phyloP scores from a whole-genome alignment of 2,113 vertebrate genomes.

The Anolis carolinensis region DNA sequence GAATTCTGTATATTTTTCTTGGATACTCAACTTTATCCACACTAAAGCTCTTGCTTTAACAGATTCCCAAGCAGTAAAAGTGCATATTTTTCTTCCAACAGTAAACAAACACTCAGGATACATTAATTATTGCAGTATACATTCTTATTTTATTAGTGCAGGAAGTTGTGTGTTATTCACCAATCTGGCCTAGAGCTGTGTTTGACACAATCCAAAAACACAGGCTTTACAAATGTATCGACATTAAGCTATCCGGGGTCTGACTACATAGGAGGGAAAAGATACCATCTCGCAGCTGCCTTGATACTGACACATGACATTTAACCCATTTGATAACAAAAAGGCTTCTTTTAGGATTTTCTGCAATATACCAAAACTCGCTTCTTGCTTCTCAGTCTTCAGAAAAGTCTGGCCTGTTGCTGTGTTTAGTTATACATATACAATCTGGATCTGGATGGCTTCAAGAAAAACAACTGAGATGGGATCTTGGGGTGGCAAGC shows the following conservation, averaged over 20 bases:
- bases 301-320: too few relatives aligned
- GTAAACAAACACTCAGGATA: slow-evolving; percentile 23
- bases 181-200: not conserved
- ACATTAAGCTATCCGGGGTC: not conserved
- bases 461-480: too few relatives aligned
- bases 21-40: slow-evolving; percentile 10
- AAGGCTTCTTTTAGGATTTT: too few relatives aligned
- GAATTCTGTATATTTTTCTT: not conserved
- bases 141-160: slow-evolving; percentile 25
- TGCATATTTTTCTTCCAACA: slow-evolving; percentile 18
- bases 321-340: too few relatives aligned
- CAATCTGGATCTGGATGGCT: too few relatives aligned
- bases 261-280: too few relatives aligned
- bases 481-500: too few relatives aligned
- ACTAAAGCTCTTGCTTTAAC: slow-evolving; percentile 2
- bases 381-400: too few relatives aligned
- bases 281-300: too few relatives aligned
- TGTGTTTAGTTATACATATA: too few relatives aligned
- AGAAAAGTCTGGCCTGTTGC: too few relatives aligned
- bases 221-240: not conserved
- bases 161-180: slow-evolving; percentile 15
- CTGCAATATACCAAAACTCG: too few relatives aligned
- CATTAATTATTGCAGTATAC: slow-evolving; percentile 24
- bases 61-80: slow-evolving; percentile 19
- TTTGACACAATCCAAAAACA: not conserved